Evolutionary conservation across 2,888 invertebrate genomes (phyloP), one percentile per base, ranked within the genome.

Genomic region (Meteorus cinctellus): DNA sequence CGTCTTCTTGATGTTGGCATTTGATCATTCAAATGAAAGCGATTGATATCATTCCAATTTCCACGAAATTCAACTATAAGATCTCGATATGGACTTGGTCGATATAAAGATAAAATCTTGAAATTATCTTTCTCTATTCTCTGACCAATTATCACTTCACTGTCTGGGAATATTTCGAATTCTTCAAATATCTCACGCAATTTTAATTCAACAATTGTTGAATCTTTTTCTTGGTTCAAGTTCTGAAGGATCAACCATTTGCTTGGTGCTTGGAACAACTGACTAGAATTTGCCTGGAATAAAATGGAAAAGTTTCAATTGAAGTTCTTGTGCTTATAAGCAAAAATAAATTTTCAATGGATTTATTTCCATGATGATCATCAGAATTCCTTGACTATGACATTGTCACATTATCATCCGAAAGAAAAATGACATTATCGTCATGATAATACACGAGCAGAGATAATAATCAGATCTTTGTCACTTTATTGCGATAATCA

Each of bases 161-260:
- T 88, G 72, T 88, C 87, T 1, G 88, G 85, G 71, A 84, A 85
- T 31, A 84, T 80, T 1, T 78, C 67, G 4, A 85, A 77, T 16
- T 77, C 24, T 0, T 60, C 24, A 51, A 88, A 86, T 5, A 78
- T 63, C n/a, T 63, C 16, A 6, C 74, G 36, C 60, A 74, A 63
- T 5, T 79, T 74, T n/a, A 80, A 66, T 8, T 48, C 19, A 12
- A 1, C 62, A 62, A 6, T n/a, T 24, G 65, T 2, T 36, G 16
- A 27, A 36, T 68, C 45, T 48, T 34, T 19, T n/a, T 10, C 29
- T 36, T 65, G 71, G 10, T 74, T 77, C 6, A 60, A 63, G 73
- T 87, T 82, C 72, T 81, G 83, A 3, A 87, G 67, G 10, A 87
- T 71, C 6, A 88, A 76, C 88, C 88, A 88, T 27, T 82, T 86